phyloP scores from a whole-genome alignment of 2,797 vertebrate genomes.

The Aulostomus chinensis region DNA sequence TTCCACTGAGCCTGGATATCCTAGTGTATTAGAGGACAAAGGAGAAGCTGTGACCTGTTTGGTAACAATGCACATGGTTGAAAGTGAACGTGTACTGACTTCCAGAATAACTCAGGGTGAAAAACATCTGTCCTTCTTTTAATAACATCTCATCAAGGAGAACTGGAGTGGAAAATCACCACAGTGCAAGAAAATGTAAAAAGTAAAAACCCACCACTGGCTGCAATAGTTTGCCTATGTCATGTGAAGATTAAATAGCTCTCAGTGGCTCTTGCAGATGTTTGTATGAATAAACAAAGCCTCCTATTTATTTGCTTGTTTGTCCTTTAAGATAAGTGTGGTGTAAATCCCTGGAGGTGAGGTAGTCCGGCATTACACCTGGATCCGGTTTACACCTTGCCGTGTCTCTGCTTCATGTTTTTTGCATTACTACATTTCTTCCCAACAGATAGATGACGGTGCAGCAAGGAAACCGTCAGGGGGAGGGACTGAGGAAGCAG shows the following conservation, averaged over 20 bases:
- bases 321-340: slow-evolving; percentile 31
- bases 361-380: slow-evolving; percentile 61
- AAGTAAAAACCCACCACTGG: no score
- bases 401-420: slow-evolving; percentile 35
- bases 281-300: not conserved
- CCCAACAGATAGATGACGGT: slow-evolving; percentile 57
- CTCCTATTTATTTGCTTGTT: slow-evolving; percentile 39
- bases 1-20: slow-evolving; percentile 12
- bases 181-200: not conserved
- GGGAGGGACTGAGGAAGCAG: not conserved
- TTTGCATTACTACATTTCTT: slow-evolving; percentile 42
- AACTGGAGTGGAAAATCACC: slow-evolving; percentile 52
- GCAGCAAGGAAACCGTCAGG: slow-evolving; percentile 35
- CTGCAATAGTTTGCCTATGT: slow-evolving; percentile 31
- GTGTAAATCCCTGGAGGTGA: slow-evolving; percentile 33
- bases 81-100: slow-evolving; percentile 23
- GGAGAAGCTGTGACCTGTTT: slow-evolving; percentile 50
- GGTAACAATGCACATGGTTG: slow-evolving; percentile 19
- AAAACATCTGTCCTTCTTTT: slow-evolving; percentile 35
- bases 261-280: slow-evolving; percentile 31
- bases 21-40: slow-evolving; percentile 13
- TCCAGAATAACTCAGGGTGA: slow-evolving; percentile 33
- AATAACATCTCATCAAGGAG: slow-evolving; percentile 44
- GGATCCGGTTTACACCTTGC: slow-evolving; percentile 51
- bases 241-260: slow-evolving; percentile 28